Evolutionary conservation across 1,140 invertebrate genomes (phyloP).

Genomic region (Luehdorfia chinensis): DNA sequence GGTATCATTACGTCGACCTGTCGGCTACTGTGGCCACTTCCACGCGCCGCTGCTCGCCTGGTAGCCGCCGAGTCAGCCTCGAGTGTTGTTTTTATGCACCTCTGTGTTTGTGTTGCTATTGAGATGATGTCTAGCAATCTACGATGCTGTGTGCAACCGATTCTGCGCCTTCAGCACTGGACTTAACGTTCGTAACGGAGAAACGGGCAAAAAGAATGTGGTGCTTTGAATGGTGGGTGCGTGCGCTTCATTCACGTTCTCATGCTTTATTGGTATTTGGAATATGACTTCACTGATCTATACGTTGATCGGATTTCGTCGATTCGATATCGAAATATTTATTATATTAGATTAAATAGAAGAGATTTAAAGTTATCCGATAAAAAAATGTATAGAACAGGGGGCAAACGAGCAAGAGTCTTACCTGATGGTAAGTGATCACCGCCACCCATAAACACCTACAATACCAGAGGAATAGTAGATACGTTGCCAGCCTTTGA

Average conservation of each 20-base stretch:
- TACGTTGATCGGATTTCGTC: constrained; percentile 15
- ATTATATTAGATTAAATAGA: too few relatives aligned
- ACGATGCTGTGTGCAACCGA: constrained; percentile 14
- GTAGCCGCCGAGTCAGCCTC: constrained; percentile 39
- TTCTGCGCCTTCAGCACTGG: constrained; percentile 10
- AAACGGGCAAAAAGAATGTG: constrained; percentile 24
- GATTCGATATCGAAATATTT: too few relatives aligned
- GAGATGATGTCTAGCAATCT: constrained; percentile 41
- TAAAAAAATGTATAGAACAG: too few relatives aligned
- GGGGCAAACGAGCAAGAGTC: too few relatives aligned
- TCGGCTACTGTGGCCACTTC: constrained; percentile 48
- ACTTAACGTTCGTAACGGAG: constrained; percentile 21
- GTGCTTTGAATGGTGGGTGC: constrained; percentile 43
- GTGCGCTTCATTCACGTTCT: constrained; percentile 57
- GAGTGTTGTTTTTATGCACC: constrained; percentile 59
- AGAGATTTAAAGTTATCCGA: too few relatives aligned
- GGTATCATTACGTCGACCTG: constrained; percentile 63
- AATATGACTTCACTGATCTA: constrained; percentile 49
- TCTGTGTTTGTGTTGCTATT: constrained; percentile 58
- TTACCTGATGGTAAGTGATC: too few relatives aligned
- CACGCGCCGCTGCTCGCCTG: constrained; percentile 45
- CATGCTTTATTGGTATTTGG: constrained; percentile 53
- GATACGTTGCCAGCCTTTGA: too few relatives aligned
- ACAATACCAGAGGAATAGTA: too few relatives aligned
- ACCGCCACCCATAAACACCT: too few relatives aligned